These are phyloP conservation scores for Falco punctatus DNA, from an alignment of 2,113 vertebrate genomes.

Conservation along the genomic window DNA sequence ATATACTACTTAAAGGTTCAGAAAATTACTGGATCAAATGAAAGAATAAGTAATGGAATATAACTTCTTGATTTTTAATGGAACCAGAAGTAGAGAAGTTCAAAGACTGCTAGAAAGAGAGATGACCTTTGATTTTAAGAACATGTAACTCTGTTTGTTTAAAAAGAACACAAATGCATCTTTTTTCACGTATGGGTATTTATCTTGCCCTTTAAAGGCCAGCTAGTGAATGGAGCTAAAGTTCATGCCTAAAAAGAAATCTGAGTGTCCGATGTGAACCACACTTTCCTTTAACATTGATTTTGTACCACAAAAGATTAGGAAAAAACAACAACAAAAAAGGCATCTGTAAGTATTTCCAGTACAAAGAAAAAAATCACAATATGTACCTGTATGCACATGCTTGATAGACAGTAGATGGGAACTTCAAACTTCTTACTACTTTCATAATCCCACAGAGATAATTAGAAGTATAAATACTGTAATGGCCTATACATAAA, in stretches of 20 bases:
- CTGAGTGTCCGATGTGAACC: neutral
- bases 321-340: neutral
- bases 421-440: neutral
- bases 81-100: neutral
- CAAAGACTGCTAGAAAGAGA: neutral
- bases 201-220: constrained; percentile 63
- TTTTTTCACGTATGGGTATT: constrained; percentile 51
- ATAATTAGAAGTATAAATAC: neutral
- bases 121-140: constrained; percentile 44
- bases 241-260: constrained; percentile 44
- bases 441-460: neutral
- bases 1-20: neutral
- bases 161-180: constrained; percentile 36
- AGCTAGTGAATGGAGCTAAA: constrained; percentile 31
- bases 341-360: neutral
- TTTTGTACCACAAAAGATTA: neutral
- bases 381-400: accelerated
- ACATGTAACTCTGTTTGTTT: constrained; percentile 28
- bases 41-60: neutral
- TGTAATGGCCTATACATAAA: neutral
- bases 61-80: neutral
- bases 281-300: neutral
- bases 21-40: neutral
- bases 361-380: neutral
- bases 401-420: neutral